Base-by-base conservation (phyloP, 2,797 vertebrate species). In the Moxostoma hubbsi region DNA sequence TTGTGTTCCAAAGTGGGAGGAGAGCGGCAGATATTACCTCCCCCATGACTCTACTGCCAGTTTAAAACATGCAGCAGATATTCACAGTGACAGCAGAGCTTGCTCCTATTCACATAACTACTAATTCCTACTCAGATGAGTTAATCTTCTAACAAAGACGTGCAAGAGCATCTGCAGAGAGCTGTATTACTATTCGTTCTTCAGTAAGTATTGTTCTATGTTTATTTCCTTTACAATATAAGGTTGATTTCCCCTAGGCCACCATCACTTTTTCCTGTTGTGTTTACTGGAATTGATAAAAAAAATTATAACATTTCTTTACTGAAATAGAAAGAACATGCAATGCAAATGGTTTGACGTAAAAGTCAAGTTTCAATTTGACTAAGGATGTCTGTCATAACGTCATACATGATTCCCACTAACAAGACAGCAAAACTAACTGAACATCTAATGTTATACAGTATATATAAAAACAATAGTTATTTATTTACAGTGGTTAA, bases 181-280 rank as follows among this genome's bases (percentile, higher is more conserved):
- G 9, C 73, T 54, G 36, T 11, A 75, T 46, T 64, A 5, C 18
- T 6, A 4, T 9, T 67, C 36, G 12, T 18, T 69, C 11, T 16
- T 54, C 55, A 65, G 83, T 84, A 77, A 84, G 83, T 84, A 80
- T 51, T 13, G 58, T 76, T 72, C 9, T 61, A 66, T 10, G 61
- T 74, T 73, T 59, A 7, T n/a, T 67, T 58, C 11, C 15, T 79
- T 69, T 62, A 54, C 57, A 63, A 77, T 4, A 50, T 46, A 13
- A 47, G 45, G 15, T 62, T 58, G 12, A 36, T 53, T 79, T 62
- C 73, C 77, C 5, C 49, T 59, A 47, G 16, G 15, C 6, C 8
- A 5, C 3, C 24, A 61, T 66, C 55, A 45, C 43, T 50, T 55
- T 12, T 24, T 24, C 10, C 7, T 46, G 49, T 11, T 53, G 46